Conservation (phyloP, 2,797 vertebrate genomes). For the Tangara arthus region DNA sequence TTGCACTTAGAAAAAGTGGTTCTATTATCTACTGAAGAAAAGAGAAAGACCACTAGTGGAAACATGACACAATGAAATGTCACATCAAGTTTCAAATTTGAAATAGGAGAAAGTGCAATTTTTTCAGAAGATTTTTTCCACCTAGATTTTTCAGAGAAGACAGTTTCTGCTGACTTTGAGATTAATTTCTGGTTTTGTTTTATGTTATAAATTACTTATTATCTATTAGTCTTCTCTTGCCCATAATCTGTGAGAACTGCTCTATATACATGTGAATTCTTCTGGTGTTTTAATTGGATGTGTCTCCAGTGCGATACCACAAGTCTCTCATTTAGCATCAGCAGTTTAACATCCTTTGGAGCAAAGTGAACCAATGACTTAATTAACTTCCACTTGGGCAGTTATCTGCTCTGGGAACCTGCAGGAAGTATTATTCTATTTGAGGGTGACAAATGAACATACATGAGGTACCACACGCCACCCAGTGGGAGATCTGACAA, state of each 20-base stretch:
- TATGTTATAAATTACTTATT: neutral
- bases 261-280: neutral
- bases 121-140: neutral
- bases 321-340: neutral
- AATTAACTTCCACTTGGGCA: slow-evolving; percentile 67
- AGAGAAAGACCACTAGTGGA: neutral
- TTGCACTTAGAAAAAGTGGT: neutral
- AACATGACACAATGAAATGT: neutral
- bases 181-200: neutral
- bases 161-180: neutral
- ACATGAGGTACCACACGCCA: slow-evolving; percentile 57
- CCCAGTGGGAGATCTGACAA: slow-evolving; percentile 68
- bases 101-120: neutral
- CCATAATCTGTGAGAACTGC: neutral
- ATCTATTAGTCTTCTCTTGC: neutral
- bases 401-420: slow-evolving; percentile 54
- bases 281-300: slow-evolving; percentile 13
- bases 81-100: neutral
- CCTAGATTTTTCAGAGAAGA: neutral
- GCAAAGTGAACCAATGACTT: slow-evolving; percentile 60
- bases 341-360: slow-evolving; percentile 36
- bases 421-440: slow-evolving; percentile 59
- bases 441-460: slow-evolving; percentile 65
- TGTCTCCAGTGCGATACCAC: neutral
- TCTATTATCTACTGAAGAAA: neutral